These are phyloP conservation scores for Zygothrica quintamaculata DNA, from an alignment of 2,888 invertebrate genomes.

Conservation along the genomic window DNA sequence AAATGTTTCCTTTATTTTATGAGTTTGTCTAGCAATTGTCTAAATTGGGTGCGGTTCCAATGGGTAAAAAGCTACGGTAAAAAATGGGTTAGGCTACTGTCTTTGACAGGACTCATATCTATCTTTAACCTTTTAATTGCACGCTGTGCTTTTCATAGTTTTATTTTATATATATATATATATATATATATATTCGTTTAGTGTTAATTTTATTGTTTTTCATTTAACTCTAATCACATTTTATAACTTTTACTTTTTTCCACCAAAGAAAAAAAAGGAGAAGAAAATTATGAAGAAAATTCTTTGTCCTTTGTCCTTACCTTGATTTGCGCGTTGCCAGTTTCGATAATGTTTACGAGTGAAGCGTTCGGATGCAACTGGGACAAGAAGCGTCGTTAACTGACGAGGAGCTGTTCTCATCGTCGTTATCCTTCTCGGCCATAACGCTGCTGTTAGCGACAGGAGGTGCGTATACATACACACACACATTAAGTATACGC, in stretches of 20 bases:
- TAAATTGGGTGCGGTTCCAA: slow-evolving; percentile 65
- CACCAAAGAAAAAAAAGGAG: too few species aligned
- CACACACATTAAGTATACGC: slow-evolving; percentile 54
- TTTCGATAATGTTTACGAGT: slow-evolving; percentile 76
- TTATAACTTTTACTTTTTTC: slow-evolving; percentile 13
- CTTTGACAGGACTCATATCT: slow-evolving; percentile 12
- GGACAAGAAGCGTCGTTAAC: slow-evolving; percentile 77
- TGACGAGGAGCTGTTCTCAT: slow-evolving; percentile 64
- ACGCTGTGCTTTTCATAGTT: slow-evolving; percentile 17
- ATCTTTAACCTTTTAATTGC: slow-evolving; percentile 7
- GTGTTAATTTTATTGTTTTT: slow-evolving; percentile 6
- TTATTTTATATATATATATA: slow-evolving; percentile 39
- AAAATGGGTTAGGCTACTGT: slow-evolving; percentile 57
- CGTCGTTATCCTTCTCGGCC: slow-evolving; percentile 54
- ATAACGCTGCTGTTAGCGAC: slow-evolving; percentile 37
- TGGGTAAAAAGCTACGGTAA: slow-evolving; percentile 15
- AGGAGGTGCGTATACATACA: slow-evolving; percentile 58
- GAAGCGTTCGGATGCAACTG: slow-evolving; percentile 83
- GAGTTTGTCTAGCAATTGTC: slow-evolving; percentile 43
- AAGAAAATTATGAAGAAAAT: too few species aligned
- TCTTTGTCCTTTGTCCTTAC: slow-evolving; percentile 42
- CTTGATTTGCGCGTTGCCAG: slow-evolving; percentile 68
- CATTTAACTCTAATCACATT: slow-evolving; percentile 28
- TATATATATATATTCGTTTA: not conserved
- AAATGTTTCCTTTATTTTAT: slow-evolving; percentile 38